Evolutionary conservation across 1,140 invertebrate genomes (phyloP).

Genomic region (Piezodorus guildinii): DNA sequence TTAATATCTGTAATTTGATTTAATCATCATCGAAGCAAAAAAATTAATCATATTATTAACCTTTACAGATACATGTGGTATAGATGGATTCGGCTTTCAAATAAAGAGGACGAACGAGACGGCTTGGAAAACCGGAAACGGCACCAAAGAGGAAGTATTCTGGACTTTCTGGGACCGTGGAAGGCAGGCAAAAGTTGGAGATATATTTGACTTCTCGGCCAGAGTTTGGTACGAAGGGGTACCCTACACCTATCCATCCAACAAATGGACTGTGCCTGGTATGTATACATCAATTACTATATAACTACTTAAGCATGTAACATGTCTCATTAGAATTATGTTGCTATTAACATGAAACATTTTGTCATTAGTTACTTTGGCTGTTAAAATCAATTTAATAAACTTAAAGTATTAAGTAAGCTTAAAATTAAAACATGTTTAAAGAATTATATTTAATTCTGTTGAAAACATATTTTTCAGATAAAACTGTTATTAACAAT

Average conservation of each 20-base stretch:
- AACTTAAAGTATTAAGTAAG: too few relatives aligned
- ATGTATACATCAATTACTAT: too few relatives aligned
- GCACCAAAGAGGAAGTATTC: conserved; percentile 2
- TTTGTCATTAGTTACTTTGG: too few relatives aligned
- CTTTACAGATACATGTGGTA: conserved; percentile 19
- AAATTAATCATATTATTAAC: neutral
- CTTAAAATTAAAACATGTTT: too few relatives aligned
- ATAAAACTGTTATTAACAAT: too few relatives aligned
- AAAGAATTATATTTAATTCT: too few relatives aligned
- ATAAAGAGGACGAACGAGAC: neutral
- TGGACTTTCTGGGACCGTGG: conserved; percentile 18
- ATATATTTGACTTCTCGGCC: conserved; percentile 6
- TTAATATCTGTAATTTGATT: too few relatives aligned
- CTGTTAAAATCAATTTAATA: too few relatives aligned
- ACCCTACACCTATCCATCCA: neutral
- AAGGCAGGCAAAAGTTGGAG: neutral
- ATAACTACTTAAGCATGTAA: too few relatives aligned
- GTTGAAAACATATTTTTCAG: too few relatives aligned
- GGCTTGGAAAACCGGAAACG: conserved; percentile 19
- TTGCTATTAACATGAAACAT: too few relatives aligned
- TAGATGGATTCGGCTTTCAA: conserved; percentile 18
- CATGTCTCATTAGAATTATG: too few relatives aligned
- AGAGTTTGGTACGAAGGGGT: neutral
- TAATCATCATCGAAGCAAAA: neutral
- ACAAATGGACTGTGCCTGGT: conserved; percentile 18